These are phyloP conservation scores for Chiloscyllium plagiosum DNA, from an alignment of 2,113 vertebrate species.

Conservation along the genomic window DNA sequence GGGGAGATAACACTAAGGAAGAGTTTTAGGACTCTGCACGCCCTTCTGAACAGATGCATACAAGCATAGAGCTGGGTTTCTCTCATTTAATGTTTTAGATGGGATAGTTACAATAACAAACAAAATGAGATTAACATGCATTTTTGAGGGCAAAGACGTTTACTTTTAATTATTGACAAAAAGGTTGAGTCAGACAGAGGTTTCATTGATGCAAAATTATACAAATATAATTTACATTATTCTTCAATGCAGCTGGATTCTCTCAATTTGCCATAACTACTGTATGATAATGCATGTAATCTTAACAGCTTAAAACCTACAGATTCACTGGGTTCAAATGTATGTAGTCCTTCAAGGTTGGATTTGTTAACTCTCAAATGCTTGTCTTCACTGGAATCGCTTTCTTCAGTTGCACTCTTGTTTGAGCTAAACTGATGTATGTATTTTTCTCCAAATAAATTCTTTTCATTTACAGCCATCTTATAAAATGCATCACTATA, in stretches of 20 bases:
- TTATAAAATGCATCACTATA: not conserved
- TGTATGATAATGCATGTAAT: not conserved
- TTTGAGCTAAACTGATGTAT: not conserved
- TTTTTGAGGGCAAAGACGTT: not conserved
- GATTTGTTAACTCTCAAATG: not conserved
- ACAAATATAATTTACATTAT: not conserved
- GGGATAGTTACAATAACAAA: not conserved
- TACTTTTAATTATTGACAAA: not conserved
- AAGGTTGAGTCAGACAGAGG: not conserved
- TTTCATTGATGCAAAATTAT: not conserved
- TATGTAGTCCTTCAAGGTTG: not conserved
- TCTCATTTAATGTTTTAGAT: not conserved
- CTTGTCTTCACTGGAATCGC: not conserved
- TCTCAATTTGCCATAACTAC: not conserved
- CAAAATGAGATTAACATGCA: not conserved
- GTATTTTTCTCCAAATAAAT: not conserved
- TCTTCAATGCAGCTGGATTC: not conserved
- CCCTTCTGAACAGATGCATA: not conserved
- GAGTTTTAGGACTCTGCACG: not conserved
- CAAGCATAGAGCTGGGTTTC: not conserved
- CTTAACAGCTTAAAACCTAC: not conserved
- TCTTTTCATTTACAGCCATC: not conserved
- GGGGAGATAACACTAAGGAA: no score
- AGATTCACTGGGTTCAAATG: not conserved
- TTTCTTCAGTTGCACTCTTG: not conserved